These are phyloP conservation scores for Thunnus maccoyii DNA, from an alignment of 2,113 vertebrate species.

Conservation along the genomic window DNA sequence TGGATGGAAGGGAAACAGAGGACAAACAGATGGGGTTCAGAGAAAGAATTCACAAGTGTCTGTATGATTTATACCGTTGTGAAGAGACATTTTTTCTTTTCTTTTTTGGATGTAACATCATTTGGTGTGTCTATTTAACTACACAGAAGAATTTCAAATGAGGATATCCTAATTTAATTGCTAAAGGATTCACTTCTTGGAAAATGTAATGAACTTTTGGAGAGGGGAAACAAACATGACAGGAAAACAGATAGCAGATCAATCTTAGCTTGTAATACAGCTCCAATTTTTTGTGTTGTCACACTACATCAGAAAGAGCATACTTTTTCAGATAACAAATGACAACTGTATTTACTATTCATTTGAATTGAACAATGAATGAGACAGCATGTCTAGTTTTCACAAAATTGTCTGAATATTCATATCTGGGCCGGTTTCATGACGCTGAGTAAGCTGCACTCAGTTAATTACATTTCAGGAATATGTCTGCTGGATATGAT, in stretches of 20 bases:
- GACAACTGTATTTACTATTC: too few relatives aligned
- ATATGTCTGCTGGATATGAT: slow-evolving; percentile 8
- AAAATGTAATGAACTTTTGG: slow-evolving; percentile 1
- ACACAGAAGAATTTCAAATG: background rate
- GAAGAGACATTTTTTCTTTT: background rate
- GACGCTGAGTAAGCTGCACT: slow-evolving; percentile 30
- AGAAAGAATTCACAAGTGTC: slow-evolving; percentile 4
- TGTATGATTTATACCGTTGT: slow-evolving; percentile 38
- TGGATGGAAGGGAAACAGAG: background rate
- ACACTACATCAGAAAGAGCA: background rate
- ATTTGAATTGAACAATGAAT: slow-evolving; percentile 2
- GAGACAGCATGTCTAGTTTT: background rate
- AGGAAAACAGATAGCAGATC: background rate
- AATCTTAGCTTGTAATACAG: background rate
- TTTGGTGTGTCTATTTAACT: background rate
- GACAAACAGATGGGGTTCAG: slow-evolving; percentile 25
- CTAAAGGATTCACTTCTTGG: slow-evolving; percentile 5
- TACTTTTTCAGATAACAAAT: background rate
- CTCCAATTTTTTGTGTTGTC: slow-evolving; percentile 1
- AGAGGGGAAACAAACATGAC: background rate
- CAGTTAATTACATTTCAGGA: slow-evolving; percentile 37
- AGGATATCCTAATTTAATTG: background rate
- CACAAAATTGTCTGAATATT: slow-evolving; percentile 11
- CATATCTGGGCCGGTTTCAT: slow-evolving; percentile 13
- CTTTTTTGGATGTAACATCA: background rate